phyloP scores from a whole-genome alignment of 2,113 vertebrate genomes.

The Cyphomyrus discorhynchus region DNA sequence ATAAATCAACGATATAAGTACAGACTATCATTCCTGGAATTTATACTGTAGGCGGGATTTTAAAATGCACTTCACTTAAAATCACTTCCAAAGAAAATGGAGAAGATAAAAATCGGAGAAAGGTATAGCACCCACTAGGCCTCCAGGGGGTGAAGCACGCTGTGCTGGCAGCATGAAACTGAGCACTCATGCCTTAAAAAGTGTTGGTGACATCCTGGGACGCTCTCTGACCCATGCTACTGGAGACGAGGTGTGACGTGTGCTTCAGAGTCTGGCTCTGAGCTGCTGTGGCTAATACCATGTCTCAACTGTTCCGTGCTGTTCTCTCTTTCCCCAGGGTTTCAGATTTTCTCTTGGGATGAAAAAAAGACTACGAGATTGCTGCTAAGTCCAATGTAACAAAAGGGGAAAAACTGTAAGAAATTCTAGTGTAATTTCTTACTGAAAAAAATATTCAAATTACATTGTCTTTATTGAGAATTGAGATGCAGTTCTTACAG shows the following conservation, averaged over 20 bases:
- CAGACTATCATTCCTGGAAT: not conserved
- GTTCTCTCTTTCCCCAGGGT: conserved; percentile 33
- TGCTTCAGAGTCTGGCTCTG: conserved; percentile 11
- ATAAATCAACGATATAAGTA: not conserved
- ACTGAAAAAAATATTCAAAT: conserved; percentile 27
- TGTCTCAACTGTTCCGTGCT: conserved; percentile 29
- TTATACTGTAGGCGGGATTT: not conserved
- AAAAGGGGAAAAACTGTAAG: conserved; percentile 13
- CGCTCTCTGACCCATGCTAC: not conserved
- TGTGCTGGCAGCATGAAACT: not conserved
- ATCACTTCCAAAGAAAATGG: not conserved
- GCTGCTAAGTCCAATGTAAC: conserved; percentile 21
- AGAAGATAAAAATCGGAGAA: not conserved
- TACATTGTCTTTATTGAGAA: conserved; percentile 20
- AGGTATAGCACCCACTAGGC: not conserved
- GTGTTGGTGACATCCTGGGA: not conserved
- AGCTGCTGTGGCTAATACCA: conserved; percentile 25
- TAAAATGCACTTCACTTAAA: not conserved
- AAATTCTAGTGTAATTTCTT: conserved; percentile 24
- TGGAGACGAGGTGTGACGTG: not conserved
- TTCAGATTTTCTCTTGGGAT: conserved; percentile 19
- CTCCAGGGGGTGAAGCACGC: not conserved
- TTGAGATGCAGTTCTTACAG: not conserved
- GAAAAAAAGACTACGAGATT: conserved; percentile 28
- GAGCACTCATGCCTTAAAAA: not conserved